Evolutionary conservation across 2,113 vertebrate species (phyloP), one percentile per base, ranked within the genome.

Genomic region (Bombycilla garrulus): DNA sequence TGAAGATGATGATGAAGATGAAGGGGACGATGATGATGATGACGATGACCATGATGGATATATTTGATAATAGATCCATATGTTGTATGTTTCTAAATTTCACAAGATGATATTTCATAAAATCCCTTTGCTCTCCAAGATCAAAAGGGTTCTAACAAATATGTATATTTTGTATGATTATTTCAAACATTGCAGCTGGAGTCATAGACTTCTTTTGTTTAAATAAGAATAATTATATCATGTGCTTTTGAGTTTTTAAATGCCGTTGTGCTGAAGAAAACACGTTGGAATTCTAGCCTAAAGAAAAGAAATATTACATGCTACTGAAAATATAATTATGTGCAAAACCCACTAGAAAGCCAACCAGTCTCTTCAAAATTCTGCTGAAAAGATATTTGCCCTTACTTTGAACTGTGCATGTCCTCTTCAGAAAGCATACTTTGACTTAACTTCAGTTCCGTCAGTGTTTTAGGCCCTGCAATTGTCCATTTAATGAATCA

Each of bases 121-220:
- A 97, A 96, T 93, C 95, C 96, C 73, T 97, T 97, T 98, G 96
- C 95, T 98, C 97, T 97, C 84, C 97, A 97, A 96, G 97, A 98
- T 97, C 97, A 97, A 98, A 98, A 95, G 97, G 97, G 98, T 98
- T 98, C 97, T 97, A 98, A 97, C 97, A 96, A 95, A 97, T 97
- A 96, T 98, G 98, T 99, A 98, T 98, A 98, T 98, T 99, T 99
- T 99, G 98, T 99, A 98, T 98, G 97, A 98, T 98, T 97, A 97
- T 97, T 97, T 97, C 94, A 96, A 96, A 95, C 95, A 97, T 97
- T 98, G 95, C 95, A 97, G 76, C 83, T 97, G 97, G 97, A 97
- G 92, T 98, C 85, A 96, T 98, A 98, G 96, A 97, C 45, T 94
- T 97, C 76, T 93, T 97, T 96, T 96, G 97, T 98, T 98, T 97